Base-by-base conservation (phyloP, 1,140 invertebrate genomes). In the Pararge aegeria region DNA sequence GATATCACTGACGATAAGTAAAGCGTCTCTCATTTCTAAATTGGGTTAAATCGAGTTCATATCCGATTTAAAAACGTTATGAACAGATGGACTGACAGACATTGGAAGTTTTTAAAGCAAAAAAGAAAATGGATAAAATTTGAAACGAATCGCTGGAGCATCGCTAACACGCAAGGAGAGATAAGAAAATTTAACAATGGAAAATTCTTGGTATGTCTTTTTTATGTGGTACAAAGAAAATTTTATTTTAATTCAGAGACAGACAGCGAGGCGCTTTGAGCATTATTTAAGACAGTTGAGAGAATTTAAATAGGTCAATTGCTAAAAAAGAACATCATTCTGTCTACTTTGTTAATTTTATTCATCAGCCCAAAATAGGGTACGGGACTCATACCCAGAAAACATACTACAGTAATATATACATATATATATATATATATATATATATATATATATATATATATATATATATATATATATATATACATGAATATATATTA, bases 131-230 rank as follows among this genome's bases (percentile, higher is more conserved):
- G 42, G 42, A 46, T 46, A 46, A 46, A 46, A 46, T 5, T 20
- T 7, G 18, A 46, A 46, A 46, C 42, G 42, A 46, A 20, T 20
- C 42, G 42, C 10, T 46, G 6, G 12, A 46, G 16, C 42, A 46
- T 46, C 16, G 42, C 42, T 46, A 46, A 46, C 42, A 46, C 42
- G 42, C 42, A 46, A 20, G 42, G 42, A 20, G 18, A 12, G 42
- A 46, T 46, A 46, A 46, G 42, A n/a, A 46, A 20, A 46, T 46
- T 46, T 46, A 46, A 46, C 42, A 46, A 46, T 46, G 42, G 42
- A 46, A 46, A 46, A 46, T 46, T 20, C 42, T 20, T 46, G 16
- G 6, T 46, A 12, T 20, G 38, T 19, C 18, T 46, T 46, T 46
- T 46, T 46, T 42, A 20, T 46, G 10, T 46, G 12, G 42, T 46